These are phyloP conservation scores for Smutsia temminckii DNA, from an alignment of 2,797 vertebrate species.

Conservation along the genomic window DNA sequence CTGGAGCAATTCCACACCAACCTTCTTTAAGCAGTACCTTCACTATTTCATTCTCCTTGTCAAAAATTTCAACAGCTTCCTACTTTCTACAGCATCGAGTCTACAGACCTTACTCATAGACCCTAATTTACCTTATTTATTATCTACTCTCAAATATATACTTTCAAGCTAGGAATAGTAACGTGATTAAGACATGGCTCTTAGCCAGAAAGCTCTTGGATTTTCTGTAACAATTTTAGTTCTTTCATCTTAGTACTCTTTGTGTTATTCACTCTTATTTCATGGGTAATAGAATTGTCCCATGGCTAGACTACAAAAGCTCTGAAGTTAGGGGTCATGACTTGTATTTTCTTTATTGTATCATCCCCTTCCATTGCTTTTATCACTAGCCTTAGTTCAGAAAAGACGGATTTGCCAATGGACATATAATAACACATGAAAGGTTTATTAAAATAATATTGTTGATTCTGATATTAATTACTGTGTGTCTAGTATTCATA, in stretches of 20 bases:
- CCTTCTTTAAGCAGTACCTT: background rate
- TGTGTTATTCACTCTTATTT: constrained; percentile 53
- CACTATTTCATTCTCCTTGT: background rate
- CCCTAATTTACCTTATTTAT: constrained; percentile 38
- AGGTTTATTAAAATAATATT: background rate
- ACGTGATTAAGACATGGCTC: background rate
- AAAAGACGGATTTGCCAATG: background rate
- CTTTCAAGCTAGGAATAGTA: constrained; percentile 10
- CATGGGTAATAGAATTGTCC: constrained; percentile 40
- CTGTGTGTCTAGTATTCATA: background rate
- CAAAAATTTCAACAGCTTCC: background rate
- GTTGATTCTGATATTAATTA: background rate
- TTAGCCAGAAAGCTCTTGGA: background rate
- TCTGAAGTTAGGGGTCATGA: constrained; percentile 31
- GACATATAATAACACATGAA: constrained; percentile 22
- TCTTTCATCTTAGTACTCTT: background rate
- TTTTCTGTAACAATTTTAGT: constrained; percentile 42
- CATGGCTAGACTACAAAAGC: background rate
- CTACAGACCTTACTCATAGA: background rate
- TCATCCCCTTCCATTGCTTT: background rate
- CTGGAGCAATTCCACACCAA: background rate
- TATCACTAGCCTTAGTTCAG: background rate
- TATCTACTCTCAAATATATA: background rate
- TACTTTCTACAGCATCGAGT: background rate
- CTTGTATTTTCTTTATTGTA: constrained; percentile 15